These are phyloP conservation scores for Sternotherus odoratus DNA, from an alignment of 2,797 vertebrate species.

Conservation along the genomic window DNA sequence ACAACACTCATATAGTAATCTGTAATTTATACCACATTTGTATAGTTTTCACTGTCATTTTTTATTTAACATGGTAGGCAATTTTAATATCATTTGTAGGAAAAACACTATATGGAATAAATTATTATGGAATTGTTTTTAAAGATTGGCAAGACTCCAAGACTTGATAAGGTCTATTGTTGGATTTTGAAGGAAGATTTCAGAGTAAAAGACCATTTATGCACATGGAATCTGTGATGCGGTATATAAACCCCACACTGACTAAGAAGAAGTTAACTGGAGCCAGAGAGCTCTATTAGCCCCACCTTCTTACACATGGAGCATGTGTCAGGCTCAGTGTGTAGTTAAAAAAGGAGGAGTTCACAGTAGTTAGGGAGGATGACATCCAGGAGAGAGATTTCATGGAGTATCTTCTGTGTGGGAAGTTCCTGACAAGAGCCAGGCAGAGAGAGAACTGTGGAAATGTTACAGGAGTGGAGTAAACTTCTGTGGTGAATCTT, in stretches of 20 bases:
- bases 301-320: neutral
- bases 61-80: neutral
- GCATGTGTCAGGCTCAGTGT: neutral
- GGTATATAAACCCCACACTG: neutral
- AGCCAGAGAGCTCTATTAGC: neutral
- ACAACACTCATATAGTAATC: neutral
- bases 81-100: neutral
- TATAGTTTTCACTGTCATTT: neutral
- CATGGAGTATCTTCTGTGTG: neutral
- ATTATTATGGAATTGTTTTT: neutral
- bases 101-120: neutral
- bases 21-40: neutral
- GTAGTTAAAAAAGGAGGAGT: neutral
- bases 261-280: neutral
- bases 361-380: too few relatives aligned
- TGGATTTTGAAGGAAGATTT: neutral
- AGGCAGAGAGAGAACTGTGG: neutral
- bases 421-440: neutral
- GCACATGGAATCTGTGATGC: neutral
- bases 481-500: neutral
- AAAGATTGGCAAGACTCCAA: neutral
- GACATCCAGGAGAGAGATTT: too few relatives aligned
- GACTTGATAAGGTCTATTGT: neutral
- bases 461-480: neutral
- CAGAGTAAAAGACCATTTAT: neutral